Conservation (phyloP, 2,797 vertebrate species). For the Agapornis canus region DNA sequence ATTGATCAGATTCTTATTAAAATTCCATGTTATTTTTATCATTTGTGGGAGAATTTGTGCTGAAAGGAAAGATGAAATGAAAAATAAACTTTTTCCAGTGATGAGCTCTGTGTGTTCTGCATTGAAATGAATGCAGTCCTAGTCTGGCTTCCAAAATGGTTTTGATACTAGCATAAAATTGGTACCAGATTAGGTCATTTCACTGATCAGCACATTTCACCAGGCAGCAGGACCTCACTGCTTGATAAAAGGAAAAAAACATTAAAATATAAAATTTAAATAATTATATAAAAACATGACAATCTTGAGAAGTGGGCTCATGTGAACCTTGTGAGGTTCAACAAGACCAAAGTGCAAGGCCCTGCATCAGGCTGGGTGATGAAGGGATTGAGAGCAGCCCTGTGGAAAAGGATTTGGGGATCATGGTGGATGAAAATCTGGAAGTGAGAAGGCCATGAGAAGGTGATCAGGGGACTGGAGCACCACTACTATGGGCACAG, state of each 20-base stretch:
- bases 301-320: neutral
- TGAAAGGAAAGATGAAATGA: neutral
- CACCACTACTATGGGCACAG: neutral
- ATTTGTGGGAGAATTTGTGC: neutral
- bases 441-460: neutral
- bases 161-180: neutral
- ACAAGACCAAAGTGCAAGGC: neutral
- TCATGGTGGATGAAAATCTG: neutral
- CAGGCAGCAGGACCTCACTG: neutral
- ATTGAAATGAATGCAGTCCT: neutral
- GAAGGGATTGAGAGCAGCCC: neutral
- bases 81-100: neutral
- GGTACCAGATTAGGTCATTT: neutral
- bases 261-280: neutral
- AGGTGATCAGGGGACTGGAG: neutral
- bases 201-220: neutral
- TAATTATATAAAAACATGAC: neutral
- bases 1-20: conserved; percentile 26
- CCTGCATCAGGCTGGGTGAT: neutral
- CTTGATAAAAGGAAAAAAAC: neutral
- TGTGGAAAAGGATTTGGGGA: neutral
- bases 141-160: neutral
- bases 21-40: conserved; percentile 14
- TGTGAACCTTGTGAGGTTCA: neutral
- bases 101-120: neutral